Percentiles rank a stretch among this genome's conserved stretches.
Evolutionary conservation across 2,888 invertebrate genomes (phyloP).

Genomic region (Drosophila prolongata): DNA sequence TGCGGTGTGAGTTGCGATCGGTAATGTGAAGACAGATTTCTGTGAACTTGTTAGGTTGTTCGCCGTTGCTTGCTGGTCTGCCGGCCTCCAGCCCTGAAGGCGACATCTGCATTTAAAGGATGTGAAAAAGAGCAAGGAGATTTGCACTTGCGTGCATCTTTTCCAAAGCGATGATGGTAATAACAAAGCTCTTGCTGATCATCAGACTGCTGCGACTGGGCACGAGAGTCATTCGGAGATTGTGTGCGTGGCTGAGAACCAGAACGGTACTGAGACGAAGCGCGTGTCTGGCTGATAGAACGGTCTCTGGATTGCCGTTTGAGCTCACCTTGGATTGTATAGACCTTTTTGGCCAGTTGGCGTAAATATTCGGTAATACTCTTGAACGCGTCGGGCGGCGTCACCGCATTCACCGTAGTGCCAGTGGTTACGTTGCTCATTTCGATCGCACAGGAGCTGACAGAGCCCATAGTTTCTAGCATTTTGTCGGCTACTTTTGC

Average conservation of each 20-base stretch:
- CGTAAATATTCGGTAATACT: neutral
- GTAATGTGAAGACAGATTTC: neutral
- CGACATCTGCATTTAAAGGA: neutral
- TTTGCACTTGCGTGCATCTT: neutral
- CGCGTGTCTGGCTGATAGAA: no score
- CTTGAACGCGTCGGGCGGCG: no score
- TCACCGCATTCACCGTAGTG: no score
- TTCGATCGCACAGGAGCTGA: no score
- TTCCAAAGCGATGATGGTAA: neutral
- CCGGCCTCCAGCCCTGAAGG: neutral
- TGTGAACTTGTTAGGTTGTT: no score
- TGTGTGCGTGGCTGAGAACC: neutral
- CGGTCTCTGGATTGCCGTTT: neutral
- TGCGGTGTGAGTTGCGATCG: slow-evolving; percentile 1
- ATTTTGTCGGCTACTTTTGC: no score
- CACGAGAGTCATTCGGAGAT: no score
- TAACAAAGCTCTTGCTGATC: neutral
- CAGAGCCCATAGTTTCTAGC: no score
- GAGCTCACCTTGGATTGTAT: neutral
- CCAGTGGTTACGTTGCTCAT: no score
- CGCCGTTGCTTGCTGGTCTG: no score
- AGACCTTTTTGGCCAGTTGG: neutral
- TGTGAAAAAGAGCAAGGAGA: no score
- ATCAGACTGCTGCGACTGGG: no score
- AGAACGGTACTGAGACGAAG: neutral